phyloP scores from a whole-genome alignment of 2,797 vertebrate genomes.

The Rhinogobio ventralis region DNA sequence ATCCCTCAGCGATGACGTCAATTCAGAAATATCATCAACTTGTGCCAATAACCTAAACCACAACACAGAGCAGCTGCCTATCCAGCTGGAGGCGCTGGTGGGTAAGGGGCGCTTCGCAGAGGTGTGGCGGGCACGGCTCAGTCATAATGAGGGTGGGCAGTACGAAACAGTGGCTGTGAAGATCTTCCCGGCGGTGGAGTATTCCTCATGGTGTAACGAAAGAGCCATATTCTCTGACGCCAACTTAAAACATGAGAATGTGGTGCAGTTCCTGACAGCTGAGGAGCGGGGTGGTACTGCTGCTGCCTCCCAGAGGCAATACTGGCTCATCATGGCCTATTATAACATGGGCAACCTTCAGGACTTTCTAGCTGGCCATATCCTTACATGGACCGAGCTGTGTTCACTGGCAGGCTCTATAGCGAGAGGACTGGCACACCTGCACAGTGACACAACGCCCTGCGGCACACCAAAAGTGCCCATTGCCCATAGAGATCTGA shows the following conservation, averaged over 20 bases:
- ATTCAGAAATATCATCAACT: slow-evolving; percentile 53
- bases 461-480: slow-evolving; percentile 81
- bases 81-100: slow-evolving; percentile 85
- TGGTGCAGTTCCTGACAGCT: slow-evolving; percentile 84
- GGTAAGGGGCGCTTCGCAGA: slow-evolving; percentile 89
- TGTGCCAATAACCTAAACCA: slow-evolving; percentile 67
- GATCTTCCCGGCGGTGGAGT: slow-evolving; percentile 86
- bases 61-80: slow-evolving; percentile 78
- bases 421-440: slow-evolving; percentile 84
- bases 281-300: slow-evolving; percentile 75
- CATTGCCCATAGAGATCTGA: slow-evolving; percentile 87
- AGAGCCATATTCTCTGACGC: slow-evolving; percentile 83
- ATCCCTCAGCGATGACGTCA: slow-evolving; percentile 63
- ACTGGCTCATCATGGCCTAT: slow-evolving; percentile 90
- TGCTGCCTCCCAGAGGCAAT: slow-evolving; percentile 73
- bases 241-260: slow-evolving; percentile 83
- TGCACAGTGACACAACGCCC: slow-evolving; percentile 85
- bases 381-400: slow-evolving; percentile 86
- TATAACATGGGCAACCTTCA: slow-evolving; percentile 87
- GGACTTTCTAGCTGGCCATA: slow-evolving; percentile 82
- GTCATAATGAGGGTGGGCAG: slow-evolving; percentile 71
- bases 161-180: slow-evolving; percentile 87
- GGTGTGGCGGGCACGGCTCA: slow-evolving; percentile 85
- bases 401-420: slow-evolving; percentile 83
- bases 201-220: slow-evolving; percentile 87